phyloP scores from a whole-genome alignment of 2,888 invertebrate genomes.

The Thysanoteuthis rhombus region DNA sequence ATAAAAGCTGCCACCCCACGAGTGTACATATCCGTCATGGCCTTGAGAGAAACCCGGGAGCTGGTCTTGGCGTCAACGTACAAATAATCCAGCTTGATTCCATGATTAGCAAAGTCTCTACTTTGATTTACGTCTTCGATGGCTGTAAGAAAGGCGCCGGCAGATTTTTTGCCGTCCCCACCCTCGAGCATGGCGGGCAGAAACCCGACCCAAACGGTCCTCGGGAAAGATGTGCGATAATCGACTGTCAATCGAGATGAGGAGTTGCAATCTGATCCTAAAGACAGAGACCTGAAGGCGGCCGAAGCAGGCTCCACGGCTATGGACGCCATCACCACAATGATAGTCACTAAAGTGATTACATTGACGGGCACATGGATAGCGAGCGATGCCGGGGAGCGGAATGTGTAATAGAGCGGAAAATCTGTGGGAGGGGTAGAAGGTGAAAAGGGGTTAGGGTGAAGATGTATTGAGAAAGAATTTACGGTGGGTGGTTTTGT shows the following conservation, averaged over 20 bases:
- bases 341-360: neutral
- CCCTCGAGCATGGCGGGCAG: constrained; percentile 38
- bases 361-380: neutral
- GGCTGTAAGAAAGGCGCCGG: constrained; percentile 56
- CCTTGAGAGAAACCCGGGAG: constrained; percentile 44
- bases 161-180: constrained; percentile 47
- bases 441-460: neutral
- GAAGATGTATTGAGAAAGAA: neutral
- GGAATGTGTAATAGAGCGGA: neutral
- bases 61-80: constrained; percentile 46
- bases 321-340: neutral
- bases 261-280: neutral
- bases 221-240: neutral
- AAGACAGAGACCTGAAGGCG: neutral
- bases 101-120: constrained; percentile 36
- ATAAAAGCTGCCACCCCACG: constrained; percentile 89
- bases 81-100: constrained; percentile 42
- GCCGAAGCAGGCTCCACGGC: neutral
- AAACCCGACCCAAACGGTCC: constrained; percentile 44
- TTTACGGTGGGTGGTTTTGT: neutral
- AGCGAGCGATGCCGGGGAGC: neutral
- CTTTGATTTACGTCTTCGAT: constrained; percentile 51
- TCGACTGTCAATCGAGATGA: neutral
- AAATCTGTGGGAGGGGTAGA: neutral
- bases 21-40: constrained; percentile 70